Conservation (phyloP, 2,113 vertebrate genomes). For the Eleginops maclovinus region DNA sequence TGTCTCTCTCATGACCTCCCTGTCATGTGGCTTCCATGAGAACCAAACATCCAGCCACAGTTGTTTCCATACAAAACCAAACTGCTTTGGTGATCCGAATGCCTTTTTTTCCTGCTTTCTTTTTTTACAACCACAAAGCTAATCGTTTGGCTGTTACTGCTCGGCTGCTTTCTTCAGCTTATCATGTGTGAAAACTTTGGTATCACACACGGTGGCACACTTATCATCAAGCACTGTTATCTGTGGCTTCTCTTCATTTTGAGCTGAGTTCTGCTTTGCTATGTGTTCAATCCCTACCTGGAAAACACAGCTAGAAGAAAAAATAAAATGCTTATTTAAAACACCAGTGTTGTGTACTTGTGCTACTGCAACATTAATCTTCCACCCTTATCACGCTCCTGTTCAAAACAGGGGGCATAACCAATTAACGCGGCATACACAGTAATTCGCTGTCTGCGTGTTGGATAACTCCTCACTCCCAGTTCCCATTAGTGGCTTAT, state of each 20-base stretch:
- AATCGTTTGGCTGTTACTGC: constrained; percentile 69
- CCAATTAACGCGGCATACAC: constrained; percentile 77
- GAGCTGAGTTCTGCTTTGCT: constrained; percentile 1
- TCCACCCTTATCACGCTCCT: constrained; percentile 61
- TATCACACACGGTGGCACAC: constrained; percentile 26
- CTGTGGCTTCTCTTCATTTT: background rate
- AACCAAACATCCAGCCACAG: constrained; percentile 80
- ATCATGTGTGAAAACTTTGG: constrained; percentile 50
- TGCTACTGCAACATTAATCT: constrained; percentile 69
- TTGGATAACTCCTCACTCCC: constrained; percentile 74
- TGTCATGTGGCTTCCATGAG: constrained; percentile 82
- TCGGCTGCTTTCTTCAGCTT: constrained; percentile 44
- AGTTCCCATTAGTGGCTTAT: constrained; percentile 80
- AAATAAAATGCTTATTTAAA: constrained; percentile 31
- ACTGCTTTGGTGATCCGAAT: constrained; percentile 69
- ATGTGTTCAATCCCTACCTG: constrained; percentile 3
- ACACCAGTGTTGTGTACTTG: constrained; percentile 25
- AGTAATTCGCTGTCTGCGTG: constrained; percentile 80
- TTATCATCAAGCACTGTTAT: background rate
- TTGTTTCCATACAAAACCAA: constrained; percentile 82
- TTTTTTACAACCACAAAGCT: constrained; percentile 60
- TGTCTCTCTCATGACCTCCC: constrained; percentile 80
- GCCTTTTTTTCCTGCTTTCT: constrained; percentile 21
- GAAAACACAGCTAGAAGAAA: constrained; percentile 28
- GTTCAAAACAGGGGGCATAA: constrained; percentile 67